Evolutionary conservation across 1,140 invertebrate species (phyloP).

Genomic region (Aphelenchoides fujianensis): DNA sequence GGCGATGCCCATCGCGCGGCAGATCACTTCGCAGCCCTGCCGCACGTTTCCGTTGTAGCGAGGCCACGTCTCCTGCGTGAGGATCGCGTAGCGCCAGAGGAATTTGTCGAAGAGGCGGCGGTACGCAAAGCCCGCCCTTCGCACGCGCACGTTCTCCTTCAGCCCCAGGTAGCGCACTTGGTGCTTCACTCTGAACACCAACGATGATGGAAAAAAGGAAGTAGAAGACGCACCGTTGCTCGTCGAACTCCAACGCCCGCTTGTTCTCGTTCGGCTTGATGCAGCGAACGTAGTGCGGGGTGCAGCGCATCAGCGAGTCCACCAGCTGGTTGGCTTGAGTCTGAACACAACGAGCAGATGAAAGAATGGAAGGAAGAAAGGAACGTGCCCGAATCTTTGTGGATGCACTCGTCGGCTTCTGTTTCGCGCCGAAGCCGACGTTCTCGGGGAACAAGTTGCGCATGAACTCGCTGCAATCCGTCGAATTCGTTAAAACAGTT

Average conservation of each 20-base stretch:
- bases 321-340: slow-evolving; percentile 74
- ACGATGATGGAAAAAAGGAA: no score
- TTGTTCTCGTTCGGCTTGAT: slow-evolving; percentile 78
- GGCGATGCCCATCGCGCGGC: slow-evolving; percentile 70
- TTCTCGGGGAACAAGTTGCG: slow-evolving; percentile 70
- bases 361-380: no score
- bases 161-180: slow-evolving; percentile 70
- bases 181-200: no score
- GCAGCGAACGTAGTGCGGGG: slow-evolving; percentile 74
- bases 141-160: slow-evolving; percentile 71
- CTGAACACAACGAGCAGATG: no score
- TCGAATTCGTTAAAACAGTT: no score
- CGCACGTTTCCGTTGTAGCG: slow-evolving; percentile 68
- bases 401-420: slow-evolving; percentile 72
- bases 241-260: slow-evolving; percentile 74
- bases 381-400: slow-evolving; percentile 75
- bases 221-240: no score
- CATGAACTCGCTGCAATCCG: slow-evolving; percentile 70
- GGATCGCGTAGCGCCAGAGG: slow-evolving; percentile 69
- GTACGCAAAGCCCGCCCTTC: slow-evolving; percentile 72
- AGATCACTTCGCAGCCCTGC: slow-evolving; percentile 68
- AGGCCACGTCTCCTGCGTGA: slow-evolving; percentile 73
- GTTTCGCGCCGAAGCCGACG: slow-evolving; percentile 66
- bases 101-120: slow-evolving; percentile 70
- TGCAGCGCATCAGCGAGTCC: slow-evolving; percentile 72